Percentiles rank a stretch among this genome's conserved stretches.
Evolutionary conservation across 2,797 vertebrate genomes (phyloP).

Genomic region (Apogon talboti): DNA sequence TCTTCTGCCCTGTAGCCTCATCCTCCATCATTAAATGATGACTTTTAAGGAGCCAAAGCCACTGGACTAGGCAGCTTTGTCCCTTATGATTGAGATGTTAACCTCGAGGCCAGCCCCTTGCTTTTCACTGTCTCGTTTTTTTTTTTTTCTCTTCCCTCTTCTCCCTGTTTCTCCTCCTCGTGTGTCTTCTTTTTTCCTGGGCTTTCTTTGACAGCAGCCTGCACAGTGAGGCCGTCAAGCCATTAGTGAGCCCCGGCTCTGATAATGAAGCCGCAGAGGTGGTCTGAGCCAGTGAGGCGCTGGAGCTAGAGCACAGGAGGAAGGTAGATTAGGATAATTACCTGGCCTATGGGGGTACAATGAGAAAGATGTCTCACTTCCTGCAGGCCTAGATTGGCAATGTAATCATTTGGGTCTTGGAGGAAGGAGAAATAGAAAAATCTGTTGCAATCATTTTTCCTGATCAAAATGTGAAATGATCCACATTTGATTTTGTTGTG

Average conservation of each 20-base stretch:
- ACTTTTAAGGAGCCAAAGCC: slow-evolving; percentile 53
- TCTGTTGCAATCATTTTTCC: slow-evolving; percentile 44
- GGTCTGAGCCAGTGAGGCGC: slow-evolving; percentile 71
- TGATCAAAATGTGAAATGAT: slow-evolving; percentile 32
- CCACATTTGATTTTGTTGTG: slow-evolving; percentile 8
- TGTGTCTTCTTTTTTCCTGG: slow-evolving; percentile 17
- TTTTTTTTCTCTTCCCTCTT: neutral
- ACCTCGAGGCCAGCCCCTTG: slow-evolving; percentile 64
- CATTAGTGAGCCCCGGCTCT: slow-evolving; percentile 77
- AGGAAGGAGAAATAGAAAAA: slow-evolving; percentile 30
- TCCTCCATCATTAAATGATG: slow-evolving; percentile 45
- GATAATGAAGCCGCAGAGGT: slow-evolving; percentile 82
- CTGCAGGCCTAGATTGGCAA: slow-evolving; percentile 55
- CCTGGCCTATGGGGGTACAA: slow-evolving; percentile 67
- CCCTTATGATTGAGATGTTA: slow-evolving; percentile 75
- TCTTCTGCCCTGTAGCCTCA: slow-evolving; percentile 27
- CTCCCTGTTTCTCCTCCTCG: slow-evolving; percentile 25
- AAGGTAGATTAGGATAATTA: slow-evolving; percentile 82
- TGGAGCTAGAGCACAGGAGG: slow-evolving; percentile 68
- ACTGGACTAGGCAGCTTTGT: slow-evolving; percentile 58
- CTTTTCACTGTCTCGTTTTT: slow-evolving; percentile 50
- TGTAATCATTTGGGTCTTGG: slow-evolving; percentile 57
- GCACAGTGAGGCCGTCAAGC: slow-evolving; percentile 62
- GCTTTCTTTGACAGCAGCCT: slow-evolving; percentile 64
- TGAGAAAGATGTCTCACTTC: slow-evolving; percentile 64